A percentile compares a stretch with the other conserved stretches of the same genome.
Evolutionary conservation across 23 tunicate genomes (phyloP).

Genomic region (Trididemnum clinides): DNA sequence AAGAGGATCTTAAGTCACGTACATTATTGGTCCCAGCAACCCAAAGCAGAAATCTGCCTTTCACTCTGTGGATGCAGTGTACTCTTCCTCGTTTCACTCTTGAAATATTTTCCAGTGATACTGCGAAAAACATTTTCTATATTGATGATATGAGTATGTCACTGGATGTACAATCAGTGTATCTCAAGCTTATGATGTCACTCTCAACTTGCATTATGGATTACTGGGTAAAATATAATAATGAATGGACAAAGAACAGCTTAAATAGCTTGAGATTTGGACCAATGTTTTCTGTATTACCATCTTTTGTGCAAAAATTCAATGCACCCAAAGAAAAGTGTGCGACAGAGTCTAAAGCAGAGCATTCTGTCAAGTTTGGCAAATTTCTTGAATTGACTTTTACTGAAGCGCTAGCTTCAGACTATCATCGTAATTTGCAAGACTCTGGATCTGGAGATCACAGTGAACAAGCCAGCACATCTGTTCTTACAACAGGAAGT

Average conservation of each 20-base stretch:
- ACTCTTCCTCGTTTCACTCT: constrained; percentile 51
- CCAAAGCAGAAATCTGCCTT: neutral
- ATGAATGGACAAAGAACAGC: neutral
- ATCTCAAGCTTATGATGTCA: constrained; percentile 53
- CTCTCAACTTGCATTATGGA: constrained; percentile 29
- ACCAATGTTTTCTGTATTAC: constrained; percentile 55
- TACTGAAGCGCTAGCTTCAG: constrained; percentile 60
- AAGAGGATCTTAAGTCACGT: constrained; percentile 42
- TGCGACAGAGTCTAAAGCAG: neutral
- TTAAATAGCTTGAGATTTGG: constrained; percentile 1
- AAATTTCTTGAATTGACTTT: constrained; percentile 65
- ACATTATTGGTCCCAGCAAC: neutral
- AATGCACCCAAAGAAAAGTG: neutral
- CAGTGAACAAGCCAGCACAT: constrained; percentile 25
- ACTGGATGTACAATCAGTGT: constrained; percentile 55
- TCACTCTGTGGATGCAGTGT: constrained; percentile 71
- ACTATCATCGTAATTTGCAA: constrained; percentile 41
- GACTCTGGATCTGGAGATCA: constrained; percentile 16
- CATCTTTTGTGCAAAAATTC: constrained; percentile 46
- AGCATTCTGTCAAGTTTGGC: constrained; percentile 15
- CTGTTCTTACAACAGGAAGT: constrained; percentile 13
- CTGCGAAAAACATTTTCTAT: neutral
- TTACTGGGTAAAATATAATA: constrained; percentile 5
- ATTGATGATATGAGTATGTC: constrained; percentile 73
- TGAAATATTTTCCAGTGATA: neutral